Evolutionary conservation across 2,888 invertebrate species (phyloP), one percentile per base, ranked within the genome.

Genomic region (Acleris emargana): DNA sequence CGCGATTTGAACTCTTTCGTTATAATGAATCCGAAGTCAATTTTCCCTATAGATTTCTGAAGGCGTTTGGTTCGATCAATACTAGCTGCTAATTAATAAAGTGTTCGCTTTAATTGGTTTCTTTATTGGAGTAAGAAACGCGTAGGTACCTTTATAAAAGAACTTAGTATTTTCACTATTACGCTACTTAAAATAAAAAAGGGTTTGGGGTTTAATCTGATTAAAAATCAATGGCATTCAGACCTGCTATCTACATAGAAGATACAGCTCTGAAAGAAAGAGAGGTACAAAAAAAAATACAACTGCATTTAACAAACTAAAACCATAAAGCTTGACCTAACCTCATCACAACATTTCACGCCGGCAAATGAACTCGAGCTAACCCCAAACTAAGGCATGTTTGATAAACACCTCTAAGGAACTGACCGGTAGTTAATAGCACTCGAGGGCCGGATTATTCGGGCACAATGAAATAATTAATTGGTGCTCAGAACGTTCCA

Each of bases 401-500:
- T 77, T 86, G 89, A 89, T 91, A 88, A 88, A 91, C 89, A 89
- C 84, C 84, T 84, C 81, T 83, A 89, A 90, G 90, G 88, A 89
- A 88, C 88, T 90, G 91, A 86, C 91, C 89, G 86, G 75, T 82
- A 78, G 84, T 86, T 91, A 90, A 91, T 86, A 83, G 87, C 77
- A 77, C 86, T 87, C 89, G 76, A 84, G 86, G 82, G 85, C 79
- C 77, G 76, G 85, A 84, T 84, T 83, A 85, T 81, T 83, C 82
- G 74, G 73, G 79, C 78, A 91, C 90, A 91, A 89, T 88, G 87
- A 84, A 87, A 88, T 91, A 90, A 91, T 91, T 91, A 91, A 91
- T 91, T 90, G 91, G 88, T 85, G 83, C 89, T 89, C 83, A 84
- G 86, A 80, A 77, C 78, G 82, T 85, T 83, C 80, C 82, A 76